Evolutionary conservation across 1,140 invertebrate species (phyloP), one percentile per base, ranked within the genome.

Genomic region (Drosophila sulfurigaster): DNA sequence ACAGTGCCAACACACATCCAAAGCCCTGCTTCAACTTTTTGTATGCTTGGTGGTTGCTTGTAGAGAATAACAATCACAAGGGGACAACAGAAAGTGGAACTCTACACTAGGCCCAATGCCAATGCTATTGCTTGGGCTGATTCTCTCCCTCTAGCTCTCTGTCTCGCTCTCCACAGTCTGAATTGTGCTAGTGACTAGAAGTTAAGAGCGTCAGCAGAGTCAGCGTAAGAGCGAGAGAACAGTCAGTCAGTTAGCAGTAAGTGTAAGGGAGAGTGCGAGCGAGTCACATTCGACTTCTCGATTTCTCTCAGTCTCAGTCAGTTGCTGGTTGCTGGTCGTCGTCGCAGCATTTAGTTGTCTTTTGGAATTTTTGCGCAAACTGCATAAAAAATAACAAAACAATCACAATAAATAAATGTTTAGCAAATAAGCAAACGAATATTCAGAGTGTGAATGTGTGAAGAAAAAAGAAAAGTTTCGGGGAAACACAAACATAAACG

Each of bases 1-100:
- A 16, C 20, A 25, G n/a, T 25, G 35, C 7, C 8, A 38, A 38
- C 35, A 38, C 32, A 35, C 45, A 43, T 63, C 49, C 66, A 88
- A 89, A 88, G 85, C 83, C 85, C 67, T 83, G 78, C 85, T 89
- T 89, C 57, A 85, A 71, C 48, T 62, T 67, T 83, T 57, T 64
- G 13, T 46, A 46, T 63, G 45, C n/a, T 75, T 48, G 75, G 75
- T 74, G 75, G 75, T 68, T 56, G 41, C 38, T 52, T 30, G 2
- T 52, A 51, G 32, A 70, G 11, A 57, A 45, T 11, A n/a, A 30
- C 20, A 25, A 10, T 2, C 15, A n/a, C 7, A 67, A 71, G 59
- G 45, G 65, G 28, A 3, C 8, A 46, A 63, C 5, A n/a, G 48
- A 13, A 7, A 13, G 8, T 13, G 15, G 5, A 73, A 60, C 58